phyloP scores from a whole-genome alignment of 1,140 invertebrate genomes.

The Calosoma granatense region DNA sequence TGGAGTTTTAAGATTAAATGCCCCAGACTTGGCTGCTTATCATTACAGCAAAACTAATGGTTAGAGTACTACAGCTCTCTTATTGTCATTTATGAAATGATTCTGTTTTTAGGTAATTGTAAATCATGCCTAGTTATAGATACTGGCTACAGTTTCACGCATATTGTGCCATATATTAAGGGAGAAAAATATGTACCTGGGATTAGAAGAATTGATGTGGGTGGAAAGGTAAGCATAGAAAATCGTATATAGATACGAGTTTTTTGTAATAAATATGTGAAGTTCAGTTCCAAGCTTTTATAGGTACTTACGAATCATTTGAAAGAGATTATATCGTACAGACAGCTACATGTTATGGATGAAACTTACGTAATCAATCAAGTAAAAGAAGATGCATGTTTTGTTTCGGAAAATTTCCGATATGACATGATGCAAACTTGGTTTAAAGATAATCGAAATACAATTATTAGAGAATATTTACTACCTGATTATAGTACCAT shows the following conservation, averaged over 20 bases:
- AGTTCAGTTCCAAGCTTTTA: constrained; percentile 13
- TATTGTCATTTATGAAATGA: constrained; percentile 28
- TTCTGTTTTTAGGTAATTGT: constrained; percentile 26
- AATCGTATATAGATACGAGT: too few relatives aligned
- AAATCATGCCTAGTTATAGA: constrained; percentile 73
- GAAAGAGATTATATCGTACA: constrained; percentile 94
- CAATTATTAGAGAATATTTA: constrained; percentile 81
- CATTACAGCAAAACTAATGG: constrained; percentile 41
- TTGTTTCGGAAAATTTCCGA: constrained; percentile 80
- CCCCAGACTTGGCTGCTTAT: constrained; percentile 57
- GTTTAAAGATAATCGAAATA: constrained; percentile 41
- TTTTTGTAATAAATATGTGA: neutral
- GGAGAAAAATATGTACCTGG: constrained; percentile 62
- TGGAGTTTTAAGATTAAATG: constrained; percentile 70
- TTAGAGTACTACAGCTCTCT: too few relatives aligned
- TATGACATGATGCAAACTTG: constrained; percentile 72
- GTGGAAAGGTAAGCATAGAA: constrained; percentile 69
- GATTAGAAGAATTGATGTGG: constrained; percentile 82
- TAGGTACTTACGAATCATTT: constrained; percentile 88
- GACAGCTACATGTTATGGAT: constrained; percentile 97
- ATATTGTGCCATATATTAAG: constrained; percentile 89
- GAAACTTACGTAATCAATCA: constrained; percentile 99
- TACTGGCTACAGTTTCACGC: constrained; percentile 90
- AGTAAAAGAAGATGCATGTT: constrained; percentile 96
- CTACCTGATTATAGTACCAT: constrained; percentile 89